A percentile compares a stretch with the other conserved stretches of the same genome.
Evolutionary conservation across 1,140 invertebrate species (phyloP).

Genomic region (Halotydeus destructor): DNA sequence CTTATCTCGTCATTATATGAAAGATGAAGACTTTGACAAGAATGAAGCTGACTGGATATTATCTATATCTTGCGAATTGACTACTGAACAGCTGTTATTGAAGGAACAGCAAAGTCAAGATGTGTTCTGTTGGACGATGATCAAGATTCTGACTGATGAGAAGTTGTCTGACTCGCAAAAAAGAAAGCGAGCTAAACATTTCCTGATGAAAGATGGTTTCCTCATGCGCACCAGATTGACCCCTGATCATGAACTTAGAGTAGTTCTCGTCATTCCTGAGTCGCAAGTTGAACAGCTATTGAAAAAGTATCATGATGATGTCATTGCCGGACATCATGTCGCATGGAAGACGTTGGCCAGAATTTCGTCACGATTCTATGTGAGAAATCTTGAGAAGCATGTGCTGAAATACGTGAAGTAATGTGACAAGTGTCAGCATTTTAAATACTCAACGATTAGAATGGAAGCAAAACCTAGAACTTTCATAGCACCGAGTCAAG

Average conservation of each 20-base stretch:
- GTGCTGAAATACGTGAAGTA: background rate
- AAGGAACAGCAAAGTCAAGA: background rate
- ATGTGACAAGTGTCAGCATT: background rate
- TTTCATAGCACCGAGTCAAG: background rate
- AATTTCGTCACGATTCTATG: too few species aligned
- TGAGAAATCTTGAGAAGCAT: background rate
- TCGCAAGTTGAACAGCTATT: too few species aligned
- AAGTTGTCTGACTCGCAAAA: background rate
- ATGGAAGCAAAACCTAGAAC: background rate
- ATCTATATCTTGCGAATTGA: too few species aligned
- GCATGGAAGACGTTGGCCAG: too few species aligned
- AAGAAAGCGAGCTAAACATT: background rate
- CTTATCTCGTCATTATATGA: background rate
- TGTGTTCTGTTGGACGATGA: too few species aligned
- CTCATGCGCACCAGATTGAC: too few species aligned
- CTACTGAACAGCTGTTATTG: background rate
- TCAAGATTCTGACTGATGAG: background rate
- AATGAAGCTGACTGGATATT: background rate
- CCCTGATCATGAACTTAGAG: too few species aligned
- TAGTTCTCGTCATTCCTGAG: too few species aligned
- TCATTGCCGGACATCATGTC: too few species aligned
- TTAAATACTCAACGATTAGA: background rate
- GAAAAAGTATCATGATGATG: too few species aligned
- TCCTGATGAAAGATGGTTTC: too few species aligned
- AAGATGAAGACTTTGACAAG: background rate